Percentiles rank a stretch among this genome's conserved stretches.
Evolutionary conservation across 2,113 vertebrate genomes (phyloP).

Genomic region (Protomyctophum bolini): DNA sequence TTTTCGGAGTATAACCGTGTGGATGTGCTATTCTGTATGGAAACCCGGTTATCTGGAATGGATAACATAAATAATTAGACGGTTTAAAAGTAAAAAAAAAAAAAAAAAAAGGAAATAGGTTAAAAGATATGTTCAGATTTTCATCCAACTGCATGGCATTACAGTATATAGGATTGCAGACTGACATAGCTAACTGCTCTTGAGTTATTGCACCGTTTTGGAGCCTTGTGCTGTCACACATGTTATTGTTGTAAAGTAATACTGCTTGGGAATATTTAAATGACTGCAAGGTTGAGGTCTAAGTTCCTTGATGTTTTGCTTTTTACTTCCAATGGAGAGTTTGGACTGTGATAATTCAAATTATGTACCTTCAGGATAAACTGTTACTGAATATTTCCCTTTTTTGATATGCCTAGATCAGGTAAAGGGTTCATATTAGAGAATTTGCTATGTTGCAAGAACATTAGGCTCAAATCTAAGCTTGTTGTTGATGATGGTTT

Average conservation of each 20-base stretch:
- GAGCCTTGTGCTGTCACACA: constrained; percentile 80
- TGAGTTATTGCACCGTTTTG: constrained; percentile 84
- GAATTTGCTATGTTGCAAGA: constrained; percentile 31
- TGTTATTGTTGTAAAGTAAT: constrained; percentile 74
- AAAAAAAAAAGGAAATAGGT: constrained; percentile 70
- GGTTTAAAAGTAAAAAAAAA: constrained; percentile 60
- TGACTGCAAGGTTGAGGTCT: constrained; percentile 53
- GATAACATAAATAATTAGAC: constrained; percentile 27
- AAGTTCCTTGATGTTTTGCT: constrained; percentile 43
- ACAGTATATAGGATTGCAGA: constrained; percentile 79
- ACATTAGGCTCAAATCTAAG: constrained; percentile 14
- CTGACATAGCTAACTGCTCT: constrained; percentile 78
- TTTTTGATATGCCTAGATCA: constrained; percentile 53
- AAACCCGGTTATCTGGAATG: constrained; percentile 65
- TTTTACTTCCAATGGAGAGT: constrained; percentile 50
- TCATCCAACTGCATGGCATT: constrained; percentile 89
- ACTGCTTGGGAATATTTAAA: constrained; percentile 66
- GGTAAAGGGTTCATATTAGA: constrained; percentile 41
- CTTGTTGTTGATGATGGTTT: constrained; percentile 33
- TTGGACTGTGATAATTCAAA: constrained; percentile 23
- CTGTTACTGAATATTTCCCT: constrained; percentile 30
- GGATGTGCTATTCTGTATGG: constrained; percentile 83
- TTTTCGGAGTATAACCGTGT: constrained; percentile 80
- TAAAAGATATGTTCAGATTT: constrained; percentile 70
- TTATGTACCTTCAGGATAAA: constrained; percentile 19